Evolutionary conservation across 2,888 invertebrate species (phyloP), one percentile per base, ranked within the genome.

Genomic region (Hyposoter didymator): DNA sequence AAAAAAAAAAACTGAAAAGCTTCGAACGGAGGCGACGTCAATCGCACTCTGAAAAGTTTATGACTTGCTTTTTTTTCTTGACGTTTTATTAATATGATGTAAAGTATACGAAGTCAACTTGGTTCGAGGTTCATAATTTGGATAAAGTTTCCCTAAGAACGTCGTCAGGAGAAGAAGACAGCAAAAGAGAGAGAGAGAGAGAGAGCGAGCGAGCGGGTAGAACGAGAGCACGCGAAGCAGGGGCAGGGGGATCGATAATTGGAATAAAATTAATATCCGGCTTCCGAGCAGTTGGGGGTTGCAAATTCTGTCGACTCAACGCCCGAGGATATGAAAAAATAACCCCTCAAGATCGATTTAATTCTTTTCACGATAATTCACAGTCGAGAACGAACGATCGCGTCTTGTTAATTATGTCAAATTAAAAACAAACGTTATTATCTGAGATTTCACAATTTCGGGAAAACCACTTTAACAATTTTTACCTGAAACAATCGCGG

Each of bases 221-320:
- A 19, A 22, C 17, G 14, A n/a, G 35, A 14, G 14, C 28, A 28
- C 28, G 35, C 35, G 35, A 35, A 35, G 35, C 35, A 35, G 8
- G 7, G 17, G 47, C 47, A 2, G 17, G 7, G 52, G 43, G 35
- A 45, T 10, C 64, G 74, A 69, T 35, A 62, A 69, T 75, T 35
- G 62, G 75, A 72, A 52, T 49, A 62, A 80, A 84, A 84, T 84
- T 70, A 84, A 80, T 80, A 70, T 84, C 79, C 67, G 70, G 59
- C 81, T 39, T 6, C 12, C 8, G 43, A 62, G 43, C 47, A 45
- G 47, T 39, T 64, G 49, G 52, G 45, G 66, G n/a, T 32, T 70
- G 28, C 55, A 75, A 52, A 55, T 64, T 75, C 52, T 64, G 75
- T 64, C 45, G 79, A 76, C 74, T 59, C 28, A 35, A 14, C 49